Base-by-base conservation (phyloP, 1,140 invertebrate genomes). In the Ceratoteleas bidentatus region DNA sequence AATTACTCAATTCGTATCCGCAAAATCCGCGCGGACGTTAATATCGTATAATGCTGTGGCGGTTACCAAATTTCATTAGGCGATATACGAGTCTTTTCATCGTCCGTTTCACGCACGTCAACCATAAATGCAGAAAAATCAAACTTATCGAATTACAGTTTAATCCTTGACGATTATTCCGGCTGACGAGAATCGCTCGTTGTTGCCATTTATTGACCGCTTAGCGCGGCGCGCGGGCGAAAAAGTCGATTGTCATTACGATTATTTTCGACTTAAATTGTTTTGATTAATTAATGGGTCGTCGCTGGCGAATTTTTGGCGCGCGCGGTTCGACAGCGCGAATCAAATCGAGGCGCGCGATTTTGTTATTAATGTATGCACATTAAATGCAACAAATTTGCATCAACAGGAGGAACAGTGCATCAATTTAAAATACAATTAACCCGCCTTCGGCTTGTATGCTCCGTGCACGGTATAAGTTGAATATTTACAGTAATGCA, bases 1-100 rank as follows among this genome's bases (percentile, higher is more conserved):
- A 87, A 91, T 91, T 90, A 90, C 86, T 88, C 88, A 87, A 87
- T 87, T 86, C 84, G 85, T 80, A 86, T 70, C 84, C 85, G 80
- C 86, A 86, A 84, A 85, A 85, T 87, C 84, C 85, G 70, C 64
- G 73, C 64, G 82, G 86, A 89, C 86, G 86, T 88, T 90, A 87
- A 90, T 90, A 87, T 85, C 85, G 64, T 86, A 86, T 87, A 87
- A 87, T 88, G 72, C 81, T 72, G 56, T 54, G 58, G 73, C 65
- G 56, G 68, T 81, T 70, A 74, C 54, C 65, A 74, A 83, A 83
- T 79, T 83, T 79, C 70, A 83, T 82, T 77, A 82, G 58, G 68
- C 69, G 57, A 79, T 79, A 66, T 75, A 72, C 33, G 68, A 84
- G 66, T 79, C 72, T 81, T 81, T 81, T 81, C 72, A 75, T 80